Percentiles rank a stretch among this genome's conserved stretches.
Evolutionary conservation across 2,888 invertebrate species (phyloP).

Genomic region (Drosophila rubida): DNA sequence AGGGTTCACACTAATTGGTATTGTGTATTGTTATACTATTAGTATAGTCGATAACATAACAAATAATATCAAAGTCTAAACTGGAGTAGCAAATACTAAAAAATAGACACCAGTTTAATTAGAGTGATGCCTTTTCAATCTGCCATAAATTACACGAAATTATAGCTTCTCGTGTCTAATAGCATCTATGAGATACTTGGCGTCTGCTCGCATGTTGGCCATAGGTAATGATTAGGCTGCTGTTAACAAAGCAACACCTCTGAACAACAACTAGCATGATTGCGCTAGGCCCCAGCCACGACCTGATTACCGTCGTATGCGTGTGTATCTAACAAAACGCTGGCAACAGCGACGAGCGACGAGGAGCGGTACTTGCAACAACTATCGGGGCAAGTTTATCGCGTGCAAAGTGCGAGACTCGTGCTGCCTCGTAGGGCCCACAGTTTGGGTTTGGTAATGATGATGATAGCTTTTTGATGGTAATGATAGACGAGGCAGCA

Average conservation of each 20-base stretch:
- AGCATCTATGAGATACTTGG: conserved; percentile 35
- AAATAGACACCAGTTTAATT: neutral
- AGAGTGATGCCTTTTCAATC: neutral
- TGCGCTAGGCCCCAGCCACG: conserved; percentile 32
- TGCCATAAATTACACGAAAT: neutral
- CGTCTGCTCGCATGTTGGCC: conserved; percentile 33
- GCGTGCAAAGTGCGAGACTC: conserved; percentile 73
- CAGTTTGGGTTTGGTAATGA: conserved; percentile 62
- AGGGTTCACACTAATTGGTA: no score
- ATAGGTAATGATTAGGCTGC: conserved; percentile 56
- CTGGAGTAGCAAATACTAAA: no score
- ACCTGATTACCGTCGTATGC: conserved; percentile 58
- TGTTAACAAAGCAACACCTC: conserved; percentile 75
- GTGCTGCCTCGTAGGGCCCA: conserved; percentile 57
- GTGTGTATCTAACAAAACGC: conserved; percentile 39
- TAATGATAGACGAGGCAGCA: conserved; percentile 65
- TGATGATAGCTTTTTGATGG: conserved; percentile 80
- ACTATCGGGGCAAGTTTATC: conserved; percentile 52
- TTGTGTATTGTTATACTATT: no score
- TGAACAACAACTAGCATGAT: conserved; percentile 59
- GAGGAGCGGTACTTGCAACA: conserved; percentile 17
- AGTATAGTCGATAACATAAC: no score
- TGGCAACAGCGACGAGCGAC: conserved; percentile 20
- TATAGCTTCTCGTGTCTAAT: conserved; percentile 2
- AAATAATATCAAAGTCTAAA: no score